Base-by-base conservation (phyloP, 2,888 invertebrate genomes). In the Fragum fragum region DNA sequence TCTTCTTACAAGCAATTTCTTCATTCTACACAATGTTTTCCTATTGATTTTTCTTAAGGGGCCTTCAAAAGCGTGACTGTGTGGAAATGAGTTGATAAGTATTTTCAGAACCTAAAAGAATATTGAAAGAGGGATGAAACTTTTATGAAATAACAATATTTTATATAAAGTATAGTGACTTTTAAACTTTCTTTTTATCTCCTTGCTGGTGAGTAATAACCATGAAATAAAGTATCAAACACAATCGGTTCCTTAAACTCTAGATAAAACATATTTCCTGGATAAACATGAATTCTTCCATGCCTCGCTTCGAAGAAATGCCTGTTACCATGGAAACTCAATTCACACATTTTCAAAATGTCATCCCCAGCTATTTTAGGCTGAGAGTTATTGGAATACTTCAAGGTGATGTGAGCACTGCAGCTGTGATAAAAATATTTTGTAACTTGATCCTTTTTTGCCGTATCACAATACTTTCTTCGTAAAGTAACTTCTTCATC, bases 401-500 rank as follows among this genome's bases (percentile, higher is more conserved):
- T 86, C 26, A 92, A 69, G 7, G 92, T 92, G 14, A 91, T 76
- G 80, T 92, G 92, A 39, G 91, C 89, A 69, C 88, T 88, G 26
- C 89, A 87, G 1, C 89, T 89, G 36, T 79, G 76, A 11, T 72
- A 32, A 57, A 77, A 76, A 47, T 47, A 57, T 29, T 23, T 53
- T 26, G 9, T 14, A 52, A 32, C 32, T 55, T 21, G 32, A 63
- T 63, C 69, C 63, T 6, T 36, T 28, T 14, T 73, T 52, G 42
- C 57, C 28, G 14, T 63, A 21, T 72, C 70, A 29, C 66, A 52
- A 23, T 77, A 61, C 23, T 69, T 77, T 39, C 83, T 85, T 66
- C 86, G 75, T 23, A 79, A 26, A 11, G 85, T 78, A 23, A 72
- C 78, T 57, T 90, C 90, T 39, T 90, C 90, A 32, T 87, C 87